A percentile compares a stretch with the other conserved stretches of the same genome.
Evolutionary conservation across 2,888 invertebrate genomes (phyloP).

Genomic region (Chymomyza procnemis): DNA sequence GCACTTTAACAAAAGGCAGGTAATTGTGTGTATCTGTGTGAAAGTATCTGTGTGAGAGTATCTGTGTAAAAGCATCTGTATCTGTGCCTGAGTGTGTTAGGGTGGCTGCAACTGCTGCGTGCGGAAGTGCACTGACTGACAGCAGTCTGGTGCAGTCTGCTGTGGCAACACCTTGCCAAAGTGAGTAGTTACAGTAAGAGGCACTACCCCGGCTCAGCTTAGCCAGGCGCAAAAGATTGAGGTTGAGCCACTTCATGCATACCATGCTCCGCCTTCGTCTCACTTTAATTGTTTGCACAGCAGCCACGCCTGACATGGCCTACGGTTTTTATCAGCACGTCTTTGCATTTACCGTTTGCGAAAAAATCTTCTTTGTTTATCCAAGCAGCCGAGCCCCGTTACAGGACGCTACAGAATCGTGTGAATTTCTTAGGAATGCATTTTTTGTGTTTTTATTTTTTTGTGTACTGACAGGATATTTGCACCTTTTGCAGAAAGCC

Average conservation of each 20-base stretch:
- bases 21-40: conserved; percentile 18
- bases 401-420: conserved; percentile 10
- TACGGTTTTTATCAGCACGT: conserved; percentile 38
- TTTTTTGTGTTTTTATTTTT: conserved; percentile 17
- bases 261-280: conserved; percentile 12
- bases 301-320: conserved; percentile 42
- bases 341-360: conserved; percentile 47
- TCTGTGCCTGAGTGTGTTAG: conserved; percentile 42
- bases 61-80: conserved; percentile 11
- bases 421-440: conserved; percentile 46
- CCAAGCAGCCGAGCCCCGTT: conserved; percentile 24
- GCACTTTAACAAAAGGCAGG: conserved; percentile 44
- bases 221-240: neutral
- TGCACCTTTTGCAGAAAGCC: conserved; percentile 57
- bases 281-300: conserved; percentile 66
- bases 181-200: conserved; percentile 18
- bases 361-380: conserved; percentile 32
- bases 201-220: conserved; percentile 4
- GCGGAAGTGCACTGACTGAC: conserved; percentile 42
- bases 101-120: conserved; percentile 25
- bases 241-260: neutral
- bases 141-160: conserved; percentile 24
- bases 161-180: conserved; percentile 53
- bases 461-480: conserved; percentile 61
- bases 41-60: conserved; percentile 17